Conservation (phyloP, 1,140 invertebrate species). For the Lordiphosa clarofinis region DNA sequence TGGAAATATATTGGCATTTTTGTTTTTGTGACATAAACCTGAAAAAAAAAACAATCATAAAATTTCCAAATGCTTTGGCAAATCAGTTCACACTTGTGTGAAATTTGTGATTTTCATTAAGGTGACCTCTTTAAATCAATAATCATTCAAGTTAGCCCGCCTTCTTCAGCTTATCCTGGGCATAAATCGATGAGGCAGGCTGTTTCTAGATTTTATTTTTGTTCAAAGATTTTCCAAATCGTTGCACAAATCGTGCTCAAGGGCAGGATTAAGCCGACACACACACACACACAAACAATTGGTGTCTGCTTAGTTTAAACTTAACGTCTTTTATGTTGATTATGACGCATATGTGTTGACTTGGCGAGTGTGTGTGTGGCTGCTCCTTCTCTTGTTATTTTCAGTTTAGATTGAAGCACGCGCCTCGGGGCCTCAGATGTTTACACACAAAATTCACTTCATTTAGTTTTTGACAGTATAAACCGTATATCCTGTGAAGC, state of each 20-base stretch:
- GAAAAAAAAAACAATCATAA: background rate
- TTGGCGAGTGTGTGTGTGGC: background rate
- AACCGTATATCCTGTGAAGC: constrained; percentile 23
- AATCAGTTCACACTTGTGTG: constrained; percentile 11
- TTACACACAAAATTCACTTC: constrained; percentile 70
- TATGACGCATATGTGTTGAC: constrained; percentile 59
- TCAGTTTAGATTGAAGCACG: constrained; percentile 53
- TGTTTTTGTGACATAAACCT: constrained; percentile 11
- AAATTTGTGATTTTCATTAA: background rate
- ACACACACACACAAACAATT: constrained; percentile 20
- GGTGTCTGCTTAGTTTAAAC: constrained; percentile 69
- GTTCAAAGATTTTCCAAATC: constrained; percentile 69
- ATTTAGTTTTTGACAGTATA: constrained; percentile 63
- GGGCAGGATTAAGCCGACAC: constrained; percentile 45
- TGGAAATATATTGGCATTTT: constrained; percentile 9
- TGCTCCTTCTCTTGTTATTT: constrained; percentile 38
- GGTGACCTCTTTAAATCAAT: too few relatives aligned
- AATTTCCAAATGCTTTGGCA: background rate
- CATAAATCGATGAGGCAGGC: constrained; percentile 17
- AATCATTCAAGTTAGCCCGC: too few relatives aligned
- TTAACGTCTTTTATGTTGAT: constrained; percentile 70
- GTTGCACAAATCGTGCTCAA: constrained; percentile 64
- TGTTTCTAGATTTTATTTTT: constrained; percentile 57
- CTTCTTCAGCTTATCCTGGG: constrained; percentile 4
- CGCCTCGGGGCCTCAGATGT: constrained; percentile 47